These are phyloP conservation scores for Artibeus jamaicensis DNA, from an alignment of 2,797 vertebrate species.

Conservation along the genomic window DNA sequence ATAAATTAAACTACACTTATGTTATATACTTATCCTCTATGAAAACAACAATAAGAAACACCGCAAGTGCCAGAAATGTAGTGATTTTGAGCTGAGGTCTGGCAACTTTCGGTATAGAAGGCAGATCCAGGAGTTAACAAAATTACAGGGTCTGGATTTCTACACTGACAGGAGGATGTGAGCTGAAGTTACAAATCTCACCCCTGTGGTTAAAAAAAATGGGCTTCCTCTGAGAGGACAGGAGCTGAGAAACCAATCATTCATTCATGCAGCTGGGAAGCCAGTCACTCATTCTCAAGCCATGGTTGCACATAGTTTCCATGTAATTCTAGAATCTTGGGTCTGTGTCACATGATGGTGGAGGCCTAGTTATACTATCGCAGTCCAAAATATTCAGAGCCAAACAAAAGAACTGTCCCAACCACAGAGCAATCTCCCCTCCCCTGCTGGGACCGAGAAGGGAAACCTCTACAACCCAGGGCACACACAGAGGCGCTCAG, in stretches of 20 bases:
- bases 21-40: neutral
- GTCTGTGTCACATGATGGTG: neutral
- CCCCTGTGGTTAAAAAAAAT: neutral
- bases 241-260: neutral
- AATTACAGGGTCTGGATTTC: neutral
- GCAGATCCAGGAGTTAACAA: neutral
- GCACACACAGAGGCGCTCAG: neutral
- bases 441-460: neutral
- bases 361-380: neutral
- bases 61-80: neutral
- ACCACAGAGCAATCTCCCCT: neutral
- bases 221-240: neutral
- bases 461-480: neutral
- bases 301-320: neutral
- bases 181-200: neutral
- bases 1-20: neutral
- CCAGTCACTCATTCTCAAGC: neutral
- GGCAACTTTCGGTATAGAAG: neutral
- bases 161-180: neutral
- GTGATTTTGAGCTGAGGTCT: neutral
- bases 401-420: neutral
- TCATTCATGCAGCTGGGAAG: neutral
- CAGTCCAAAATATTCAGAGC: neutral
- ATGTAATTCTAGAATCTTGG: neutral
- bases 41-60: conserved; percentile 2